Percentiles rank a stretch among this genome's conserved stretches.
Evolutionary conservation across 2,888 invertebrate species (phyloP).

Genomic region (Drosophila demipolita): DNA sequence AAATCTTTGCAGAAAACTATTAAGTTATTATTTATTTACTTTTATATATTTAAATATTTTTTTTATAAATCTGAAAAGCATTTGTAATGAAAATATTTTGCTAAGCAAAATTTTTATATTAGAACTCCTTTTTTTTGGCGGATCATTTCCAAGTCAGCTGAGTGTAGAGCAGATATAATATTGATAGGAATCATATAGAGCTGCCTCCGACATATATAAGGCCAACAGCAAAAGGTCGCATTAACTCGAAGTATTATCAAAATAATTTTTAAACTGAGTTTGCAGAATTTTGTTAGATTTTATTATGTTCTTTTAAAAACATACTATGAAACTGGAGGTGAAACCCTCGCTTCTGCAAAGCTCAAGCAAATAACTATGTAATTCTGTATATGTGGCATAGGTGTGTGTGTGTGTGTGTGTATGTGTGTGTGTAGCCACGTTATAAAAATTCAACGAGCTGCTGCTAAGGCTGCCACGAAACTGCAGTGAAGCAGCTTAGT

Average conservation of each 20-base stretch:
- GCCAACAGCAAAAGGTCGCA: not conserved
- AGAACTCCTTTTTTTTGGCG: not conserved
- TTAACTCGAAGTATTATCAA: not conserved
- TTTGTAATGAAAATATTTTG: not conserved
- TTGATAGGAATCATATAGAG: not conserved
- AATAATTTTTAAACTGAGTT: not conserved
- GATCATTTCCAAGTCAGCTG: too few relatives aligned
- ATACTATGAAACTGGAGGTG: not conserved
- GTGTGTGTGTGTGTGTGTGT: not conserved
- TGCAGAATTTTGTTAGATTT: not conserved
- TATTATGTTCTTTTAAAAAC: not conserved
- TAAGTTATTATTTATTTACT: too few relatives aligned
- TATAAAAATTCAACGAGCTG: slow-evolving; percentile 75
- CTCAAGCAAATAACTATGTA: slow-evolving; percentile 39
- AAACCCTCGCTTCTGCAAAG: slow-evolving; percentile 24
- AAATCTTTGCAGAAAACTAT: not conserved
- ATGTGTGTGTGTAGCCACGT: slow-evolving; percentile 51
- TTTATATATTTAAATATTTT: too few relatives aligned
- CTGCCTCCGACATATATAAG: not conserved
- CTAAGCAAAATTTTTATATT: not conserved
- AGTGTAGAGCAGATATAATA: not conserved
- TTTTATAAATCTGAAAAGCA: not conserved
- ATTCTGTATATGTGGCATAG: slow-evolving; percentile 1
- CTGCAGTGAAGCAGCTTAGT: slow-evolving; percentile 48
- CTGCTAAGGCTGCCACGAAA: slow-evolving; percentile 47